Conservation (phyloP, 1,140 invertebrate genomes). For the Grapholita molesta region DNA sequence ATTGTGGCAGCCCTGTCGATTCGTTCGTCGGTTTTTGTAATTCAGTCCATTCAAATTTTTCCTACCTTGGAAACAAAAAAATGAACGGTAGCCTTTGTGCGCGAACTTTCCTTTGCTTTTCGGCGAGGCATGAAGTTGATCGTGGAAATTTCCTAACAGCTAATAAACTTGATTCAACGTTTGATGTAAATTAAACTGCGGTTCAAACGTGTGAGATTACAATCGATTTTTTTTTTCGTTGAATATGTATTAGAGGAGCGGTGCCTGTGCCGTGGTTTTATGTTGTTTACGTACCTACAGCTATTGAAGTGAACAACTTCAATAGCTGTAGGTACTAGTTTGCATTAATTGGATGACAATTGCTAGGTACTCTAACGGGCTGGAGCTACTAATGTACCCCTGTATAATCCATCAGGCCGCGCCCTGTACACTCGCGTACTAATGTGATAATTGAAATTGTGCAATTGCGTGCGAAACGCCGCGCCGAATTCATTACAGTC, state of each 20-base stretch:
- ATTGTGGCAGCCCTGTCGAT: slow-evolving; percentile 37
- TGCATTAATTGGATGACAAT: slow-evolving; percentile 18
- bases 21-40: slow-evolving; percentile 55
- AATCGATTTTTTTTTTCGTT: slow-evolving; percentile 28
- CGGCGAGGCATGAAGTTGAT: slow-evolving; percentile 62
- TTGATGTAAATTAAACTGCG: slow-evolving; percentile 64
- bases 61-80: slow-evolving; percentile 57
- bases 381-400: slow-evolving; percentile 25
- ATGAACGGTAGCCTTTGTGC: slow-evolving; percentile 61
- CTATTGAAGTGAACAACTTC: neutral
- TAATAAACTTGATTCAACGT: slow-evolving; percentile 59
- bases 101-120: slow-evolving; percentile 68
- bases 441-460: slow-evolving; percentile 77
- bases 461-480: slow-evolving; percentile 73
- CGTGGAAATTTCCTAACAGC: slow-evolving; percentile 49
- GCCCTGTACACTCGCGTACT: slow-evolving; percentile 39
- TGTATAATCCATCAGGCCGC: slow-evolving; percentile 34
- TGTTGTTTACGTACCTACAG: neutral
- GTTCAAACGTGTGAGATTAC: slow-evolving; percentile 31
- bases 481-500: slow-evolving; percentile 66
- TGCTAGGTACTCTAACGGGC: slow-evolving; percentile 19
- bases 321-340: neutral
- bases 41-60: slow-evolving; percentile 67
- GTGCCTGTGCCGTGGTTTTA: slow-evolving; percentile 13
- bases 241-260: slow-evolving; percentile 40